phyloP scores from a whole-genome alignment of 2,113 vertebrate genomes.

The Megaceryle torquata region DNA sequence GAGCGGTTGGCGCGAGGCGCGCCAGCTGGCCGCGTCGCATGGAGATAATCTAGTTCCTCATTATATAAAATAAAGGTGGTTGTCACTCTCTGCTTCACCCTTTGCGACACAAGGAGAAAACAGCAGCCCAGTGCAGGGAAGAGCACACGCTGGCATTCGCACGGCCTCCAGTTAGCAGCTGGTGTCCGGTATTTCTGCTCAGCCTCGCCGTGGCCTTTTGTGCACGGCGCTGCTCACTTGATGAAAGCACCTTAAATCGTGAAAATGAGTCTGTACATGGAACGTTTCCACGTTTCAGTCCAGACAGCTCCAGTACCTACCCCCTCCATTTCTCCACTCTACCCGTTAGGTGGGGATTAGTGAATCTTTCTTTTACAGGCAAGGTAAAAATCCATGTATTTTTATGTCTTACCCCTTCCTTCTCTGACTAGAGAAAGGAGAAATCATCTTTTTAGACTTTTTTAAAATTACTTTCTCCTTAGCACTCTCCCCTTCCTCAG shows the following conservation, averaged over 20 bases:
- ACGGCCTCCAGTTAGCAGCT: neutral
- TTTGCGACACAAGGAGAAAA: neutral
- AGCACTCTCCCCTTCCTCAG: neutral
- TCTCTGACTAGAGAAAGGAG: too few relatives aligned
- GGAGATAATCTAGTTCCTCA: neutral
- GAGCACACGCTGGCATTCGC: neutral
- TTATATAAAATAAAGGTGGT: neutral
- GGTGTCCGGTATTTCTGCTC: neutral
- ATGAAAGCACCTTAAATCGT: neutral
- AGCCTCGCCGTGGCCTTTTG: neutral
- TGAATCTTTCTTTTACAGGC: neutral
- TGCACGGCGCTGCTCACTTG: neutral
- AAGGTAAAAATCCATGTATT: neutral
- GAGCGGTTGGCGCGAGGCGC: neutral
- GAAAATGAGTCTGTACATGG: neutral
- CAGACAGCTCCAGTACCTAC: neutral
- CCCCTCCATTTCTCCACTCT: neutral
- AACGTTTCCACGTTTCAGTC: neutral
- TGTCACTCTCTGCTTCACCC: neutral
- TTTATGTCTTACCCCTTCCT: too few relatives aligned
- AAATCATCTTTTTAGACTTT: neutral
- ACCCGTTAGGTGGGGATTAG: neutral
- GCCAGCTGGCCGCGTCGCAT: neutral
- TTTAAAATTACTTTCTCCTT: neutral
- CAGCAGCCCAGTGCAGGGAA: neutral